phyloP scores from a whole-genome alignment of 2,113 vertebrate species.

The Rostratula benghalensis region DNA sequence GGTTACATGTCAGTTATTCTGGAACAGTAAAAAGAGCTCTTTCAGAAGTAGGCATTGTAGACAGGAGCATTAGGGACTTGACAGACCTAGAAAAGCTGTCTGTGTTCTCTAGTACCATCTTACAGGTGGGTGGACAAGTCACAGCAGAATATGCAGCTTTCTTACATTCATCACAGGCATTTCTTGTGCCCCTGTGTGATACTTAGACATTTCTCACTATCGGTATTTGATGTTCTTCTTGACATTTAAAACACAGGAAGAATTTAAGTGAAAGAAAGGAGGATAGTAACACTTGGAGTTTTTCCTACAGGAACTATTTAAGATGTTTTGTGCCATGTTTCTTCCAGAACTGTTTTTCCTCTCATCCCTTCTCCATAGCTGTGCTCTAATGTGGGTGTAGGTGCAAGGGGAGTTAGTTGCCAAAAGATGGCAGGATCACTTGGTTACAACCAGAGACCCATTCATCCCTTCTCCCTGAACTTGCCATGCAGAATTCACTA shows the following conservation, averaged over 20 bases:
- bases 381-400: not conserved
- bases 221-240: not conserved
- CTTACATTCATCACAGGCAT: not conserved
- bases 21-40: not conserved
- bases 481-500: not conserved
- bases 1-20: not conserved
- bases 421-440: not conserved
- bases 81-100: not conserved
- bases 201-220: not conserved
- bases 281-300: not conserved
- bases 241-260: not conserved
- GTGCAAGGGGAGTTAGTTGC: not conserved
- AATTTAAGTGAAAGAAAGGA: not conserved
- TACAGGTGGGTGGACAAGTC: not conserved
- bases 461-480: not conserved
- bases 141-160: not conserved
- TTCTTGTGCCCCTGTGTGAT: not conserved
- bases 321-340: not conserved
- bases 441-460: not conserved
- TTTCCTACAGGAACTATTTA: not conserved
- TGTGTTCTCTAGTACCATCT: not conserved
- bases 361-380: not conserved
- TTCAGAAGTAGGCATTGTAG: accelerated
- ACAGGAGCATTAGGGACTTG: not conserved
- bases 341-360: not conserved